Percentiles rank a stretch among this genome's conserved stretches.
These are phyloP conservation scores for Acrossocheilus fasciatus DNA, from an alignment of 2,797 vertebrate genomes.

Conservation along the genomic window DNA sequence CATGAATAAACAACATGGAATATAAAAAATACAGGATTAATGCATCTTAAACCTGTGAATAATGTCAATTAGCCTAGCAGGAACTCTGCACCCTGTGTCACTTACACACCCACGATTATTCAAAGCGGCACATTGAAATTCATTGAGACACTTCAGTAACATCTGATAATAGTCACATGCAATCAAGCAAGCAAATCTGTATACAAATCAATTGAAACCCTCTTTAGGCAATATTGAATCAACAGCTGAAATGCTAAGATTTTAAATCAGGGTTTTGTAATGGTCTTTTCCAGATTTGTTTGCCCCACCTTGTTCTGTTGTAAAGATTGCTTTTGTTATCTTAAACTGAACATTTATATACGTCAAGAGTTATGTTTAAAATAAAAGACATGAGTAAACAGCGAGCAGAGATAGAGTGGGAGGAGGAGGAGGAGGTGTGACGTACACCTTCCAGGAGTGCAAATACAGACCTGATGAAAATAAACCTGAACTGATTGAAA, in stretches of 20 bases:
- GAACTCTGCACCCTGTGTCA: neutral
- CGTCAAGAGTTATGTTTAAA: slow-evolving; percentile 40
- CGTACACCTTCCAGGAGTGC: slow-evolving; percentile 20
- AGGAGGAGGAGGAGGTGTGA: slow-evolving; percentile 31
- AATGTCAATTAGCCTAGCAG: slow-evolving; percentile 7
- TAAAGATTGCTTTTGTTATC: slow-evolving; percentile 5
- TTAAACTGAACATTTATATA: slow-evolving; percentile 30
- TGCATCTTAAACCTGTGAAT: slow-evolving; percentile 7
- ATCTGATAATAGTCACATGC: slow-evolving; percentile 59
- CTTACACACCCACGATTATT: slow-evolving; percentile 28
- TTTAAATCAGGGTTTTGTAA: neutral
- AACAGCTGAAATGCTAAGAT: neutral
- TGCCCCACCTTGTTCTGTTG: neutral
- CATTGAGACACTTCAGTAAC: slow-evolving; percentile 36
- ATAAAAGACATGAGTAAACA: slow-evolving; percentile 33
- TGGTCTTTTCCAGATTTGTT: slow-evolving; percentile 21
- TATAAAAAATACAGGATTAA: neutral
- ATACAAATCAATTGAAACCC: slow-evolving; percentile 6
- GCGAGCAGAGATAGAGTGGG: slow-evolving; percentile 28
- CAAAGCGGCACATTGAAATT: slow-evolving; percentile 37
- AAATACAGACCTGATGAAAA: slow-evolving; percentile 41
- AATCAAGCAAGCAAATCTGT: slow-evolving; percentile 27
- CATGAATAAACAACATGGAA: neutral
- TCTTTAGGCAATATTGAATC: neutral
- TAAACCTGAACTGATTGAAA: slow-evolving; percentile 43